Percentiles rank a stretch among this genome's conserved stretches.
phyloP scores from a whole-genome alignment of 2,888 invertebrate genomes.

The Flexamia atlantica region DNA sequence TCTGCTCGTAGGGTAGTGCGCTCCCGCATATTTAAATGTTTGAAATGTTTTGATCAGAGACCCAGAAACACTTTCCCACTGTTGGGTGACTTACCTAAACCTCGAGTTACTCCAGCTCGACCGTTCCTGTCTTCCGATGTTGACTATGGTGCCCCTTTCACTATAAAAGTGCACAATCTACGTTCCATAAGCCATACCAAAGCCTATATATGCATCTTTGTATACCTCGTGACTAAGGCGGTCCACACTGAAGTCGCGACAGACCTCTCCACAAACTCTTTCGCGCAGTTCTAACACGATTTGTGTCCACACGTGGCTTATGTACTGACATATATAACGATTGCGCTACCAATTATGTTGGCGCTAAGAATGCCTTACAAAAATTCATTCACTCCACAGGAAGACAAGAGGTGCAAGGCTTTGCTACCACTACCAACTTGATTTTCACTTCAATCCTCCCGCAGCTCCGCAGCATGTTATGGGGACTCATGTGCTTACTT shows the following conservation, averaged over 20 bases:
- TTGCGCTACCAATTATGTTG: conserved; percentile 72
- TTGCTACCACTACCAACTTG: conserved; percentile 70
- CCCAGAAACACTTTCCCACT: background rate
- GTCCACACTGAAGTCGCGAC: conserved; percentile 72
- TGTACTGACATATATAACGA: conserved; percentile 71
- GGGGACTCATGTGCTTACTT: conserved; percentile 69
- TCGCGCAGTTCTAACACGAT: conserved; percentile 71
- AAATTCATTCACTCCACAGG: conserved; percentile 34
- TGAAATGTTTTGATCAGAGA: background rate
- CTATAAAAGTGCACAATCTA: background rate
- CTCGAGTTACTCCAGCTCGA: background rate
- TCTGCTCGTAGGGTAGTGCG: background rate
- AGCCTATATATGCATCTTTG: conserved; percentile 70
- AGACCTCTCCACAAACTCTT: conserved; percentile 71
- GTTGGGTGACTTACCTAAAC: background rate
- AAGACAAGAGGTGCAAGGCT: conserved; percentile 64
- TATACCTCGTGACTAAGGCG: conserved; percentile 71
- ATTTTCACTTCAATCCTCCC: conserved; percentile 67
- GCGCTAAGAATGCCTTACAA: conserved; percentile 68
- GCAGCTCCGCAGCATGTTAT: conserved; percentile 71
- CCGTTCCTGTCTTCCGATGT: background rate
- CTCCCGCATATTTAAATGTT: conserved; percentile 12
- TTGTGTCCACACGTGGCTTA: conserved; percentile 70
- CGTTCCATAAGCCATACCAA: conserved; percentile 56
- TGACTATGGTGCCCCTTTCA: background rate